Evolutionary conservation across 2,113 vertebrate genomes (phyloP).

Genomic region (Meles meles): DNA sequence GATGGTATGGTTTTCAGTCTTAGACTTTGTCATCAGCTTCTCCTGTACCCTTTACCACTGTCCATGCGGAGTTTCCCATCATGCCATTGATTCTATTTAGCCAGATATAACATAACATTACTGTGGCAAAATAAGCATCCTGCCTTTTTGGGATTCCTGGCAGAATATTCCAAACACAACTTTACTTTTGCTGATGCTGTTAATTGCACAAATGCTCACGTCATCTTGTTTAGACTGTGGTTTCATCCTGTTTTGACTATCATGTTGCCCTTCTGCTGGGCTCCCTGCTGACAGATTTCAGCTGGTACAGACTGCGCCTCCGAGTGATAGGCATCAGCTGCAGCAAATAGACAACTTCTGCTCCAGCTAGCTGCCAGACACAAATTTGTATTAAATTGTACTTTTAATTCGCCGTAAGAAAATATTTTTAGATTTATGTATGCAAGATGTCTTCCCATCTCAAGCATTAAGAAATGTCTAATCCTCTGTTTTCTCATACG

Average conservation of each 20-base stretch:
- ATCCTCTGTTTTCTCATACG: not conserved
- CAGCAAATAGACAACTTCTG: constrained; percentile 48
- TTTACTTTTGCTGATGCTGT: constrained; percentile 70
- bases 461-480: constrained; percentile 29
- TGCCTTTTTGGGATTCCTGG: constrained; percentile 58
- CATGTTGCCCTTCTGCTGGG: constrained; percentile 65
- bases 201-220: constrained; percentile 74
- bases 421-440: not conserved
- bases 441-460: not conserved
- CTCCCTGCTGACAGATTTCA: constrained; percentile 72
- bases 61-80: not conserved
- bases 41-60: not conserved
- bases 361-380: constrained; percentile 39
- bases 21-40: not conserved
- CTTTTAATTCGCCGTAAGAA: not conserved
- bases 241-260: constrained; percentile 76
- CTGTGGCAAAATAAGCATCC: constrained; percentile 57
- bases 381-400: not conserved
- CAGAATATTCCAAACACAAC: constrained; percentile 53
- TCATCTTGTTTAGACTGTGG: constrained; percentile 76
- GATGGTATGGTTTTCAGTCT: rapidly evolving
- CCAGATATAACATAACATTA: constrained; percentile 5
- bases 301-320: constrained; percentile 32
- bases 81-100: not conserved
- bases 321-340: constrained; percentile 57